These are phyloP conservation scores for Chondrilla cf. caribensis DNA, from an alignment of 37 sponge, comb jelly and placozoan species.

Conservation along the genomic window DNA sequence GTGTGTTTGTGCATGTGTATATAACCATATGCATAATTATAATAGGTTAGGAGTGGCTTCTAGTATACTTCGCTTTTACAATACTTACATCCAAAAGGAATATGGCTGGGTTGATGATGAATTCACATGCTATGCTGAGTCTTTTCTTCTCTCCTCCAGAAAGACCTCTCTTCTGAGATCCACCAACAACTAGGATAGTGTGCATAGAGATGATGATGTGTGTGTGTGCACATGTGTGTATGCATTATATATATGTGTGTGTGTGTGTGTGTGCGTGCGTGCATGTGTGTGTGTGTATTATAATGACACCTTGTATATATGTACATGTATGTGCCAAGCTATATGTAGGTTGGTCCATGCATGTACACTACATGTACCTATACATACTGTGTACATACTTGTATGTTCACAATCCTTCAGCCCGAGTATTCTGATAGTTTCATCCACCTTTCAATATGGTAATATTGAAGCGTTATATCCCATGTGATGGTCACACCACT, in stretches of 20 bases:
- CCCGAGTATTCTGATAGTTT: conserved; percentile 39
- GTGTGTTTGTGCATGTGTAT: too few relatives aligned
- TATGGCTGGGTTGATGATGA: conserved; percentile 67
- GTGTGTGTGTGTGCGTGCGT: neutral
- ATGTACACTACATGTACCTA: conserved; percentile 16
- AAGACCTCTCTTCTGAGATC: conserved; percentile 46
- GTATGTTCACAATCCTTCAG: conserved; percentile 55
- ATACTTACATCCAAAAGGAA: conserved; percentile 71
- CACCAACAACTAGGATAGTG: conserved; percentile 50
- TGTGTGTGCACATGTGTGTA: neutral
- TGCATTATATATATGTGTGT: neutral
- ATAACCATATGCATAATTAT: too few relatives aligned
- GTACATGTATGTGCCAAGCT: neutral
- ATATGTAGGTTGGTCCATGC: neutral
- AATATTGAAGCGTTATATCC: neutral
- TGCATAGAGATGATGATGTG: neutral
- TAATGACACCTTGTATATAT: neutral
- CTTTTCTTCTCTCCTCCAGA: conserved; percentile 91
- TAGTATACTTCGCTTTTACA: too few relatives aligned
- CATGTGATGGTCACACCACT: too few relatives aligned
- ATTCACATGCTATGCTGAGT: conserved; percentile 81
- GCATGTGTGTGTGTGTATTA: neutral
- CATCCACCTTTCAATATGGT: conserved; percentile 25
- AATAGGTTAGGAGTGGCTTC: too few relatives aligned
- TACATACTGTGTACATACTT: conserved; percentile 31